Base-by-base conservation (phyloP, 2,113 vertebrate species). In the Xiphophorus couchianus region DNA sequence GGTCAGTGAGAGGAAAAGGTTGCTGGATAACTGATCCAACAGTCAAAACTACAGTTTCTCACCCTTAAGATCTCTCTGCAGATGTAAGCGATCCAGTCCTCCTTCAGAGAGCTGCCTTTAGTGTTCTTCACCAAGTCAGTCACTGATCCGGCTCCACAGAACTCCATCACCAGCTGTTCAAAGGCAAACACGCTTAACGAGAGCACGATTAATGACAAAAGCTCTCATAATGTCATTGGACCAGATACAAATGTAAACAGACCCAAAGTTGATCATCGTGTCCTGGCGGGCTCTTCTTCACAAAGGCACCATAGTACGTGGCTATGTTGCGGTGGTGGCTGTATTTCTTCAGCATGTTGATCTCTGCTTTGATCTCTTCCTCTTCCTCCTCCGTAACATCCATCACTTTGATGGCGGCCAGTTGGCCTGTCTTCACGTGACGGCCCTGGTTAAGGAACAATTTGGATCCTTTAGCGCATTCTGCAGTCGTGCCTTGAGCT, bases 321-420 rank as follows among this genome's bases (percentile, higher is more conserved):
- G 97, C 97, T 2, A 98, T 98, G 91, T 98, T 98, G 31, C 97
- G 95, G 76, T 98, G 97, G 88, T 98, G 97, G 62, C 96, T 97
- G 86, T 97, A 98, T 74, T 97, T 98, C 84, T 98, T 98, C 88
- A 98, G 83, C 97, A 98, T 98, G 93, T 98, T 98, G 92, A 98
- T 98, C 89, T 98, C 97, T 54, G 96, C 96, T 80, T 98, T 98
- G 85, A 98, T 97, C 90, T 97, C 97, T 77, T 97, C 97, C 31
- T 97, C 97, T 71, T 98, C 97, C 25, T 98, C 97, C 93, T 98
- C 97, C 0, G 97, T 98, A 60, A 98, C 97, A 35, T 98, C 97
- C 97, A 98, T 98, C 89, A 98, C 96, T 87, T 98, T 98, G 89
- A 98, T 98, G 90, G 97, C 97, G 35, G 97, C 97, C 91, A 98